Evolutionary conservation across 1,140 invertebrate genomes (phyloP).

Genomic region (Araneus ventricosus): DNA sequence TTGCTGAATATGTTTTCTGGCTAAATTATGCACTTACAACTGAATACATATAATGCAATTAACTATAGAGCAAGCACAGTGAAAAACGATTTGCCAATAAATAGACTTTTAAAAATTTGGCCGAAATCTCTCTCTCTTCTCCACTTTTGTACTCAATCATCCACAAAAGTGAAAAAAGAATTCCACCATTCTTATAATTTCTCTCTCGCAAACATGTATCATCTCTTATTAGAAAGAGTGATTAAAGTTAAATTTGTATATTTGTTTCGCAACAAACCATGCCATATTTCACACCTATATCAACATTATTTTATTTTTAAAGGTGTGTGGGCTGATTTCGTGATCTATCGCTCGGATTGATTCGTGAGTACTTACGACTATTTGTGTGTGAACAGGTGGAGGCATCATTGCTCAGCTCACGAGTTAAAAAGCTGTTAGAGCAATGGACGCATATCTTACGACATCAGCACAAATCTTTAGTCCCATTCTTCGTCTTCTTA

Average conservation of each 20-base stretch:
- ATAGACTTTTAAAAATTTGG: too few species aligned
- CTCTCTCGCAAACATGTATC: not conserved
- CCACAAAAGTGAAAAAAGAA: too few species aligned
- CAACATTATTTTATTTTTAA: constrained; percentile 14
- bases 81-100: too few species aligned
- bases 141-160: too few species aligned
- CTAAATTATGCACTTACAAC: too few species aligned
- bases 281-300: constrained; percentile 39
- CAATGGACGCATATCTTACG: not conserved
- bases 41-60: too few species aligned
- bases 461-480: too few species aligned
- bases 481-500: too few species aligned
- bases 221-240: not conserved
- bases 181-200: not conserved
- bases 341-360: not conserved
- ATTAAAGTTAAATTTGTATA: not conserved
- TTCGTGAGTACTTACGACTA: constrained; percentile 14
- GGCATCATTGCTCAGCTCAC: not conserved
- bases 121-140: too few species aligned
- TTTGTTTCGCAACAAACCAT: not conserved
- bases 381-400: constrained; percentile 44
- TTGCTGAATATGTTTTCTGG: too few species aligned
- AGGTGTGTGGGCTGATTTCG: constrained; percentile 9
- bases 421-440: not conserved
- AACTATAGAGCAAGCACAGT: too few species aligned